Percentiles rank a stretch among this genome's conserved stretches.
Conservation (phyloP, 2,797 vertebrate species). For the Anguilla obscura region DNA sequence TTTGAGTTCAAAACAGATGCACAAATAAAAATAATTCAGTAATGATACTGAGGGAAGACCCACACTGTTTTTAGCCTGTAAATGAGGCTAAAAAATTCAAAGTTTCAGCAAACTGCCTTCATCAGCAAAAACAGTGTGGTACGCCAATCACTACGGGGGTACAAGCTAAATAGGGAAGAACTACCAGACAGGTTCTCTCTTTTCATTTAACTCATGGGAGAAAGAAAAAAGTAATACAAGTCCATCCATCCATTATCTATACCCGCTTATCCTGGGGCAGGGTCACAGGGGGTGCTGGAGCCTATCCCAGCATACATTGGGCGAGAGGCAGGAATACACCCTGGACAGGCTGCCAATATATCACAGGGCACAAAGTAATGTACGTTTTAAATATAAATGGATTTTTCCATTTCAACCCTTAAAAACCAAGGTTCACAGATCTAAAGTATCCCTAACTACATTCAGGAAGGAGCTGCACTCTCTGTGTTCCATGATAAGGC, state of each 20-base stretch:
- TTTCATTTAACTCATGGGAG: neutral
- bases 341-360: no score
- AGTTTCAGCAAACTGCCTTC: neutral
- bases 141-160: neutral
- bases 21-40: neutral
- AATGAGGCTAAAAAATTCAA: neutral
- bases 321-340: no score
- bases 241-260: no score
- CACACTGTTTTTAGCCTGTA: neutral
- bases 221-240: neutral
- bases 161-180: neutral
- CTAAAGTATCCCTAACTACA: neutral
- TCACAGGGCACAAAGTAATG: no score
- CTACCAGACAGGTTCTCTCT: no score
- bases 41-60: neutral
- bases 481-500: neutral
- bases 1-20: neutral
- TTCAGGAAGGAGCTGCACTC: neutral
- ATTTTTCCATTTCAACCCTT: neutral
- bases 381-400: no score
- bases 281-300: no score
- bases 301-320: no score
- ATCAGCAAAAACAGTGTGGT: neutral
- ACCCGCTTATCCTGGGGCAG: no score
- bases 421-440: neutral